Conservation (phyloP, 2,888 invertebrate genomes). For the Diarsia rubi region DNA sequence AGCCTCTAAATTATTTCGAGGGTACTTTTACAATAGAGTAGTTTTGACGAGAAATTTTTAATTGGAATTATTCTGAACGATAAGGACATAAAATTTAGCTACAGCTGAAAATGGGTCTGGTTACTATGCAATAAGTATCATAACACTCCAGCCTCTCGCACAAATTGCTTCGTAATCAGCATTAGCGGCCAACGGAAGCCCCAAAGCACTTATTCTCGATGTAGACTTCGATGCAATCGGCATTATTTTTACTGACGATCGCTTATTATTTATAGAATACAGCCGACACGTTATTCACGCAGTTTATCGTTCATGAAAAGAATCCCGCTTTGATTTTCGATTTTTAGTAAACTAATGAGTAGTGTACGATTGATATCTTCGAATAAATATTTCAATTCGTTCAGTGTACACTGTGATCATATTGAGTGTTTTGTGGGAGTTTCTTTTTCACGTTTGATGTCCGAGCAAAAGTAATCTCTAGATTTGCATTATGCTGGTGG, state of each 20-base stretch:
- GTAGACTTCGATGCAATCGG: slow-evolving; percentile 68
- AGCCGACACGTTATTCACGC: slow-evolving; percentile 69
- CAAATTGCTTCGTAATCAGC: slow-evolving; percentile 70
- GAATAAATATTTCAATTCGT: slow-evolving; percentile 54
- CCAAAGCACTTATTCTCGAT: slow-evolving; percentile 59
- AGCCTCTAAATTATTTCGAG: background rate
- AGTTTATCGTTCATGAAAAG: slow-evolving; percentile 73
- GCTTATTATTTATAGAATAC: slow-evolving; percentile 77
- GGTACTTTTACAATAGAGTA: background rate
- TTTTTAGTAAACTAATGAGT: slow-evolving; percentile 62
- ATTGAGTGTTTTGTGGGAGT: slow-evolving; percentile 17
- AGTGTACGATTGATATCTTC: slow-evolving; percentile 46
- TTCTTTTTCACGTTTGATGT: slow-evolving; percentile 9
- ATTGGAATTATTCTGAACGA: background rate
- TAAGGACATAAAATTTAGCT: slow-evolving; percentile 7
- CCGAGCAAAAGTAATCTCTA: background rate
- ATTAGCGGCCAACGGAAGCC: slow-evolving; percentile 66
- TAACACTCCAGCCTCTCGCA: slow-evolving; percentile 47
- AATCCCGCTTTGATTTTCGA: slow-evolving; percentile 65
- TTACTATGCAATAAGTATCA: slow-evolving; percentile 60
- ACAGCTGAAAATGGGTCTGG: slow-evolving; percentile 25
- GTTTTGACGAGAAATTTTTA: background rate
- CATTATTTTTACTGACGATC: slow-evolving; percentile 72
- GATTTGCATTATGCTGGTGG: background rate
- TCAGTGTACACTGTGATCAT: slow-evolving; percentile 27